Conservation (phyloP, 2,113 vertebrate species). For the Microtus richardsoni region DNA sequence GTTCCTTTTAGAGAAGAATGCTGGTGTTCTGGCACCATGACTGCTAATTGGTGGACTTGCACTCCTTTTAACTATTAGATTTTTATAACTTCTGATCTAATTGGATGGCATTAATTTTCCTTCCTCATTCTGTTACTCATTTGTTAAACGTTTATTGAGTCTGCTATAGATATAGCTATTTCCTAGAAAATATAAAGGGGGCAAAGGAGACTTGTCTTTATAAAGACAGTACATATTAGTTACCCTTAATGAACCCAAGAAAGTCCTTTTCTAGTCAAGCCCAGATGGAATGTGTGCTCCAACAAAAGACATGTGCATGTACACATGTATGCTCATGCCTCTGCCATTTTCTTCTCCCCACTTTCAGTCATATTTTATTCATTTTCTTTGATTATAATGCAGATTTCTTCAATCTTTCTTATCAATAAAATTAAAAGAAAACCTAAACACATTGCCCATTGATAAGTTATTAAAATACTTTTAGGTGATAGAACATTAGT, state of each 20-base stretch:
- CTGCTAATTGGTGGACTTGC: background rate
- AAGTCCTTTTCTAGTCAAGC: background rate
- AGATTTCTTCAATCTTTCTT: background rate
- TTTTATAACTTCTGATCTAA: slow-evolving; percentile 28
- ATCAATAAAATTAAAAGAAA: slow-evolving; percentile 9
- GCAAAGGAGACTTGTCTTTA: background rate
- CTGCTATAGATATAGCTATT: background rate
- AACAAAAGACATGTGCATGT: background rate
- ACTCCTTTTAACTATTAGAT: slow-evolving; percentile 30
- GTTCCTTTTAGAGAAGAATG: slow-evolving; percentile 10
- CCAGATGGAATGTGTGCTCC: background rate
- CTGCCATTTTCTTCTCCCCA: background rate
- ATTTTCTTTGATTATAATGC: background rate
- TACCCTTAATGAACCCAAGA: background rate
- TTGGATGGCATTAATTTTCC: background rate
- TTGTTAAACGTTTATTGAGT: slow-evolving; percentile 5
- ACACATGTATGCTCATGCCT: background rate
- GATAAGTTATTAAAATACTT: slow-evolving; percentile 20
- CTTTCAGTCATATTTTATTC: slow-evolving; percentile 23
- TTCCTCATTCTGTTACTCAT: background rate
- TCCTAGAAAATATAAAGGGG: background rate
- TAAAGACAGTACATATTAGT: background rate
- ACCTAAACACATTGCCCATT: background rate
- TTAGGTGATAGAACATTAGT: background rate
- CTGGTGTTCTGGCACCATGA: background rate